A percentile compares a stretch with the other conserved stretches of the same genome.
phyloP scores from a whole-genome alignment of 2,797 vertebrate genomes.

The Eospalax fontanierii region DNA sequence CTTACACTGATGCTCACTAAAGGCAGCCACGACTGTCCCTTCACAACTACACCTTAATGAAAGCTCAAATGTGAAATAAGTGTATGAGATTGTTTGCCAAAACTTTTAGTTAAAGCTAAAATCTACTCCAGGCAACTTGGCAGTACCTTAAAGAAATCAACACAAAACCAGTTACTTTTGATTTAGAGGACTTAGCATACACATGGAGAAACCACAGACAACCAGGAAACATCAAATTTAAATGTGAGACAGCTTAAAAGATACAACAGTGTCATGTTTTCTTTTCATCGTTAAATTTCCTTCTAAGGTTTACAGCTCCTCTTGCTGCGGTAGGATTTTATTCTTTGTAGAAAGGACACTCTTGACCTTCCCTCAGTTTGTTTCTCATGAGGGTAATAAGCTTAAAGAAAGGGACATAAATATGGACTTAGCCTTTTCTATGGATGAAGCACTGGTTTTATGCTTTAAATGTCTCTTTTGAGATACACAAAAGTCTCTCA shows the following conservation, averaged over 20 bases:
- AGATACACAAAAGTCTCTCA: not conserved
- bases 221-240: not conserved
- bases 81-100: conserved; percentile 20
- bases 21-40: not conserved
- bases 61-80: not conserved
- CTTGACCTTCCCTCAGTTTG: not conserved
- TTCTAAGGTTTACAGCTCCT: conserved; percentile 16
- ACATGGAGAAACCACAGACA: not conserved
- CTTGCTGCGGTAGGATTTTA: not conserved
- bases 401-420: not conserved
- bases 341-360: not conserved
- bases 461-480: not conserved
- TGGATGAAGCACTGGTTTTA: not conserved
- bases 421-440: not conserved
- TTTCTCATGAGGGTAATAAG: conserved; percentile 8
- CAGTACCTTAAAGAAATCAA: conserved; percentile 5
- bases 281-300: not conserved
- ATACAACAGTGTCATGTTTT: not conserved
- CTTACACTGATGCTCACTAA: not conserved
- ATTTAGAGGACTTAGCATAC: not conserved
- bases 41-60: not conserved
- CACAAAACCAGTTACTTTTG: not conserved
- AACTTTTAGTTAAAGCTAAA: conserved; percentile 11
- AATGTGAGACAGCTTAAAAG: not conserved
- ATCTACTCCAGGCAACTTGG: not conserved